Conservation (phyloP, 2,888 invertebrate genomes). For the Phortica okadai region DNA sequence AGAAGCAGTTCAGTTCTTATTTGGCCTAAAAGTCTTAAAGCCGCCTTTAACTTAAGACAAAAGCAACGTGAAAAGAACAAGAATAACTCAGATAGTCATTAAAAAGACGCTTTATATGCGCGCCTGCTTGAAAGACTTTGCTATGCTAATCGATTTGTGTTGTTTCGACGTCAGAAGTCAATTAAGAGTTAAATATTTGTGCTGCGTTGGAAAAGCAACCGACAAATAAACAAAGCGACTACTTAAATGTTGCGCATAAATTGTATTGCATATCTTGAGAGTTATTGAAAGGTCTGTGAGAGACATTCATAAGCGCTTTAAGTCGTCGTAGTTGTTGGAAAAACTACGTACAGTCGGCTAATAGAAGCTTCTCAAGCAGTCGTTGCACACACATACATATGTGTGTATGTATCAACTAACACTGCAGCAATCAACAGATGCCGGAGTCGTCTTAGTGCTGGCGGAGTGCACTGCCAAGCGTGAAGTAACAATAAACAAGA, state of each 20-base stretch:
- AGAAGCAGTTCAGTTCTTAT: background rate
- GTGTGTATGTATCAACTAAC: conserved; percentile 14
- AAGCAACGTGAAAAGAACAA: background rate
- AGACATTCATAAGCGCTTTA: too few relatives aligned
- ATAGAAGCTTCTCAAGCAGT: background rate
- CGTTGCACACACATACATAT: conserved; percentile 2
- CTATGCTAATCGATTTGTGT: conserved; percentile 65
- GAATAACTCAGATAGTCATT: background rate
- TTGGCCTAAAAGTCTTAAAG: conserved; percentile 59
- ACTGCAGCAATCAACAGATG: conserved; percentile 10
- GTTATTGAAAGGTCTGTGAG: too few relatives aligned
- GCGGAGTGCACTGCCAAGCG: conserved; percentile 53
- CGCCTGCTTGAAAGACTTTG: background rate
- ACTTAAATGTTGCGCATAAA: conserved; percentile 60
- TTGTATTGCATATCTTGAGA: conserved; percentile 10
- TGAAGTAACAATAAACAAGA: conserved; percentile 68
- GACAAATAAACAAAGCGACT: conserved; percentile 30
- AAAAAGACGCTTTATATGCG: too few relatives aligned
- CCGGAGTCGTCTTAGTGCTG: background rate
- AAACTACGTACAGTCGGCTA: too few relatives aligned
- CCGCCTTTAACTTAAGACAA: conserved; percentile 51
- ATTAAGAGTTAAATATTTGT: conserved; percentile 13
- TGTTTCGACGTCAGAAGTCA: conserved; percentile 46
- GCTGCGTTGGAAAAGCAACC: conserved; percentile 54
- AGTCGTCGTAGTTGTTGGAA: background rate